phyloP scores from a whole-genome alignment of 2,888 invertebrate genomes.

The Nomada hirtipes region DNA sequence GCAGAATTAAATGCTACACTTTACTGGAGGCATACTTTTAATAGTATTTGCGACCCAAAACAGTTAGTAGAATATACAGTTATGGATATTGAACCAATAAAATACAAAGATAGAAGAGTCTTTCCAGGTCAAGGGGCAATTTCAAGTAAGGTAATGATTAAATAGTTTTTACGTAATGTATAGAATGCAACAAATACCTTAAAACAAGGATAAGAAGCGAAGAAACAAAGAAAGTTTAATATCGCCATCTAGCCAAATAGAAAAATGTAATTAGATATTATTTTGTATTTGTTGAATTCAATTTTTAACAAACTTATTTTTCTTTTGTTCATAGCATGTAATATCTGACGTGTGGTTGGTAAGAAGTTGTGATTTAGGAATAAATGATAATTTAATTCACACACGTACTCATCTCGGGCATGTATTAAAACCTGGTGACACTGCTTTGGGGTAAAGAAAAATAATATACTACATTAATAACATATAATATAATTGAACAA shows the following conservation, averaged over 20 bases:
- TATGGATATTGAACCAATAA: conserved; percentile 95
- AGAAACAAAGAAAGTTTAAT: no score
- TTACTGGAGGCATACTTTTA: conserved; percentile 95
- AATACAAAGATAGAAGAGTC: conserved; percentile 89
- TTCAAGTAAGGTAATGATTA: conserved; percentile 88
- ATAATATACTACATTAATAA: neutral
- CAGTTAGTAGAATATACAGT: conserved; percentile 96
- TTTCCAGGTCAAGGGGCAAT: conserved; percentile 96
- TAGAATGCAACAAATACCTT: neutral
- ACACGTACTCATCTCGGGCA: conserved; percentile 97
- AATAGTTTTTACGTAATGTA: neutral
- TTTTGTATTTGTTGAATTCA: neutral
- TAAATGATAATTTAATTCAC: conserved; percentile 92
- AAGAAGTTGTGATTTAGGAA: conserved; percentile 93
- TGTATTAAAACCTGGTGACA: conserved; percentile 96
- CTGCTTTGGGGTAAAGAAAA: conserved; percentile 92
- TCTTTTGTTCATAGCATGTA: conserved; percentile 87
- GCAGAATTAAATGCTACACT: conserved; percentile 92
- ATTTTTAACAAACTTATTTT: neutral
- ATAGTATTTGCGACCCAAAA: conserved; percentile 94
- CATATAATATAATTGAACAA: neutral
- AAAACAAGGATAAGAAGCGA: neutral
- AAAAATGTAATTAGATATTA: neutral
- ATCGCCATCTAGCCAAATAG: no score
- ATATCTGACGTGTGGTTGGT: conserved; percentile 98